Evolutionary conservation across 1,140 invertebrate species (phyloP).

Genomic region (Drosophila ohnishii): DNA sequence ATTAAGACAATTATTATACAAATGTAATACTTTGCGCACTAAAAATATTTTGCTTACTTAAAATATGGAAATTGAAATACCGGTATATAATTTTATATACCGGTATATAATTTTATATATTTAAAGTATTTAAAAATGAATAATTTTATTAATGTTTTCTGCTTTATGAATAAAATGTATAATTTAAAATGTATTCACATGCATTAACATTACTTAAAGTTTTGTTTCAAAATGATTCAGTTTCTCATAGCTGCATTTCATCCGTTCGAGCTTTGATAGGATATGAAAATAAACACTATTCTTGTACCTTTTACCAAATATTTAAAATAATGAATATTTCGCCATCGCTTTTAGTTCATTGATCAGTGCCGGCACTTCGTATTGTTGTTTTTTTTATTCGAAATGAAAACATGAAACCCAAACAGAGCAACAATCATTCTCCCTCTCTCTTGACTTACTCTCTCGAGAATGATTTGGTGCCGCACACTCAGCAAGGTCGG

Average conservation of each 20-base stretch:
- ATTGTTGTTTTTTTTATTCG: slow-evolving; percentile 1
- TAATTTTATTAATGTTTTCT: no score
- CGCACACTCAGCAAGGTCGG: slow-evolving; percentile 60
- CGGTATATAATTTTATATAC: no score
- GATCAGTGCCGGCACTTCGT: slow-evolving; percentile 3
- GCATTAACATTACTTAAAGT: no score
- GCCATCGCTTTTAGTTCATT: neutral
- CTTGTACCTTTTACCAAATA: neutral
- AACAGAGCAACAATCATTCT: slow-evolving; percentile 40
- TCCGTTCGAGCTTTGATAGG: neutral
- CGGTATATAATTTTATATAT: no score
- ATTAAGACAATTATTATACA: no score
- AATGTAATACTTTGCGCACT: no score
- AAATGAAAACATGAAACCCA: slow-evolving; percentile 48
- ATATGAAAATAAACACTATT: neutral
- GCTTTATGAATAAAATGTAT: no score
- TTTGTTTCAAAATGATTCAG: neutral
- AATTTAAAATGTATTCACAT: no score
- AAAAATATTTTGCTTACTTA: no score
- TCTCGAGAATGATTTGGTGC: slow-evolving; percentile 21
- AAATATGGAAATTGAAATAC: no score
- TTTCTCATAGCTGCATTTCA: neutral
- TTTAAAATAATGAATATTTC: neutral
- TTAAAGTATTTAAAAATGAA: no score
- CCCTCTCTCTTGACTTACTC: neutral